phyloP scores from a whole-genome alignment of 1,140 invertebrate species.

The Pararge aegeria region DNA sequence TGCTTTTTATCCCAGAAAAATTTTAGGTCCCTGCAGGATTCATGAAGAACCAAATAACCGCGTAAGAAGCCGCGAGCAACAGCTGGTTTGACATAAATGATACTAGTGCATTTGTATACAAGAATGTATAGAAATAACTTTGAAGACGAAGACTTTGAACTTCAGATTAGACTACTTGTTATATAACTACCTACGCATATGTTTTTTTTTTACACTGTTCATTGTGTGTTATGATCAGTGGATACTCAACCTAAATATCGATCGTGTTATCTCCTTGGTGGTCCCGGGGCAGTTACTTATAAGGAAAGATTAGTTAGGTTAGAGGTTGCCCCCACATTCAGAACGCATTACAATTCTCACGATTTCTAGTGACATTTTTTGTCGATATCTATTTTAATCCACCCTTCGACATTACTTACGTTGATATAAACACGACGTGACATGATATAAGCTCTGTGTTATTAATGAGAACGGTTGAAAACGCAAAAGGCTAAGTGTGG shows the following conservation, averaged over 20 bases:
- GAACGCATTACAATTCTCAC: conserved; percentile 15
- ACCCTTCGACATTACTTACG: conserved; percentile 4
- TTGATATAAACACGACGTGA: conserved; percentile 18
- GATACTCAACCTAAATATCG: not conserved
- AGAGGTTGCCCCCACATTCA: conserved; percentile 15
- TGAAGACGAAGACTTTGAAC: no score
- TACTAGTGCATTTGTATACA: no score
- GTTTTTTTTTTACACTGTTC: no score
- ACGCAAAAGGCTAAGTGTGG: conserved; percentile 2
- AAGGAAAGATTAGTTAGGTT: conserved; percentile 21
- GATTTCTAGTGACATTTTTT: conserved; percentile 4
- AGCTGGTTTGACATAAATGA: no score
- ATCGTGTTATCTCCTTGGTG: conserved; percentile 17
- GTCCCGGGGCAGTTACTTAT: conserved; percentile 12
- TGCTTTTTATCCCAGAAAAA: no score
- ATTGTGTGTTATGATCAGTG: not conserved
- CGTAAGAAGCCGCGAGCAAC: no score
- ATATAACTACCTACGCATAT: no score
- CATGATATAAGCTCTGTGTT: conserved; percentile 11
- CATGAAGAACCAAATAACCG: no score
- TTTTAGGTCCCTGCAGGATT: no score
- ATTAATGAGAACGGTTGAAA: conserved; percentile 17
- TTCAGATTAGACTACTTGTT: no score
- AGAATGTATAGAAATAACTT: no score
- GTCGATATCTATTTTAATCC: conserved; percentile 8